Base-by-base conservation (phyloP, 2,797 vertebrate species). In the Brotula barbata region DNA sequence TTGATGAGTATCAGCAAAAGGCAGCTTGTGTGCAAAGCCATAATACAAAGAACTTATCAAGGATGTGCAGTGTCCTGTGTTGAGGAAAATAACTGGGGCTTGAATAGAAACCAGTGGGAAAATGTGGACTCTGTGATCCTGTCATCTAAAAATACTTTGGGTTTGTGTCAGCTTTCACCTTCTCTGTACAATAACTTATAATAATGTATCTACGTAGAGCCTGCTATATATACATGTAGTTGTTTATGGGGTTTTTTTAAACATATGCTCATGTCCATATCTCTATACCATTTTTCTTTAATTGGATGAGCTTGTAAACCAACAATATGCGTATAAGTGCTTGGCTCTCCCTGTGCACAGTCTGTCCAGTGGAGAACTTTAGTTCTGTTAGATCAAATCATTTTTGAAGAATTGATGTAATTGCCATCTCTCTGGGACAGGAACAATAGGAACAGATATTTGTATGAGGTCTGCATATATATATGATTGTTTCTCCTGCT, bases 81-180 rank as follows among this genome's bases (percentile, higher is more conserved):
- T 78, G 56, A 53, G 56, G 64, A 87, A 79, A 88, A 87, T 86
- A 85, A 88, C 86, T 88, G 85, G 75, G 76, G 73, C 78, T 80
- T 80, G 63, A 73, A 68, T 62, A 60, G 70, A 83, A 88, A 85
- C 69, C 58, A 71, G 42, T 83, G 83, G 78, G 82, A 89, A 85
- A 81, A 72, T 64, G 75, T 77, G 62, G 63, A 78, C 78, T 72
- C 44, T 75, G 58, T 79, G 73, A 87, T 81, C 78, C 78, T 77
- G 71, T 78, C 70, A 70, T 84, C 85, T 88, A 89, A 87, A 90
- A 89, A 90, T 90, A 88, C 67, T 58, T 64, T 80, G 80, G 73
- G 64, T 73, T 53, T 28, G 13, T 49, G 74, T 69, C n/a, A n/a
- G 68, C 60, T 71, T 63, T 78, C 67, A 54, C 23, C 61, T 51